Conservation (phyloP, 2,888 invertebrate genomes). For the Apodemia duryi region DNA sequence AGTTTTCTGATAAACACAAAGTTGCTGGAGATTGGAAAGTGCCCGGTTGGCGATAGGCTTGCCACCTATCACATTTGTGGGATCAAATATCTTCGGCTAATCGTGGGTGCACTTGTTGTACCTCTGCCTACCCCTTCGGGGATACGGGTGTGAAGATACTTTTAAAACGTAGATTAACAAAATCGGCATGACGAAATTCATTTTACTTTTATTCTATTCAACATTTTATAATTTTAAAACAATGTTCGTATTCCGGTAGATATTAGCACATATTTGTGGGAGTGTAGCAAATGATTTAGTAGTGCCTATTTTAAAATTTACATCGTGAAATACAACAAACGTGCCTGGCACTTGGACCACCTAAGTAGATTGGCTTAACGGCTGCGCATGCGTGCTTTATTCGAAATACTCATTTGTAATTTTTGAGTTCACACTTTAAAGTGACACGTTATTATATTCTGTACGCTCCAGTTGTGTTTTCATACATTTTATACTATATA, state of each 20-base stretch:
- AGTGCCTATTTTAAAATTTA: conserved; percentile 76
- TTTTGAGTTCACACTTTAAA: conserved; percentile 35
- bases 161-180: too few relatives aligned
- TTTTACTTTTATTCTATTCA: too few relatives aligned
- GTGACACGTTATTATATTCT: conserved; percentile 17
- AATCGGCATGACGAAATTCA: too few relatives aligned
- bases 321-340: conserved; percentile 53
- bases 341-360: conserved; percentile 39
- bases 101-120: too few relatives aligned
- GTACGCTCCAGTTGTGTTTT: neutral
- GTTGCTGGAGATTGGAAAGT: too few relatives aligned
- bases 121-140: too few relatives aligned
- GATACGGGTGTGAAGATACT: too few relatives aligned
- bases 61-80: too few relatives aligned
- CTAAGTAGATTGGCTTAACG: conserved; percentile 21
- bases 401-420: conserved; percentile 41
- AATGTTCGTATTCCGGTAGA: conserved; percentile 35
- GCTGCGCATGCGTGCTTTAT: conserved; percentile 38
- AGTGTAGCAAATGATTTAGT: conserved; percentile 29
- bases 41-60: too few relatives aligned
- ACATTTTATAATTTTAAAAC: conserved; percentile 4
- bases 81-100: too few relatives aligned
- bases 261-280: conserved; percentile 46
- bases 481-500: neutral
- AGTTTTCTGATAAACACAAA: too few relatives aligned